These are phyloP conservation scores for Eidolon dupreanum DNA, from an alignment of 2,797 vertebrate species.

Conservation along the genomic window DNA sequence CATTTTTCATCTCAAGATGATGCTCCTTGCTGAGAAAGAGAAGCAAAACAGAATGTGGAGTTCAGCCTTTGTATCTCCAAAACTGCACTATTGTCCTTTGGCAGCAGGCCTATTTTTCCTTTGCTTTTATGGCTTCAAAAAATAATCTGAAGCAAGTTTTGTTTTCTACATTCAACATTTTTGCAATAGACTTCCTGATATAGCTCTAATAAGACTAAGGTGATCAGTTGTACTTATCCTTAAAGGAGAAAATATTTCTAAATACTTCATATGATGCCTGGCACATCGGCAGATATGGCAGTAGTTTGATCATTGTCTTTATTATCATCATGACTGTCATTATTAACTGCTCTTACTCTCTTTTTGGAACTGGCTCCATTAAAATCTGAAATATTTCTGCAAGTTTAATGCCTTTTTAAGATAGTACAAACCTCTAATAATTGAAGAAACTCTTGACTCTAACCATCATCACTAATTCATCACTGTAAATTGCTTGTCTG, in stretches of 20 bases:
- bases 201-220: not conserved
- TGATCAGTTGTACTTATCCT: not conserved
- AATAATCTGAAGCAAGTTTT: not conserved
- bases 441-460: slow-evolving; percentile 56
- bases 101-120: not conserved
- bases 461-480: slow-evolving; percentile 71
- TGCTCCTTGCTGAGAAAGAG: not conserved
- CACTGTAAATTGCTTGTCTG: slow-evolving; percentile 67
- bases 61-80: not conserved
- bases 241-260: not conserved
- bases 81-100: not conserved
- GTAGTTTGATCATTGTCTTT: not conserved
- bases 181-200: slow-evolving; percentile 24
- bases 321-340: not conserved
- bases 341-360: not conserved
- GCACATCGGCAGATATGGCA: not conserved
- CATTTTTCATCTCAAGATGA: not conserved
- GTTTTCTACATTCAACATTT: not conserved
- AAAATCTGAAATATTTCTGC: slow-evolving; percentile 52
- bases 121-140: slow-evolving; percentile 47
- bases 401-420: slow-evolving; percentile 41
- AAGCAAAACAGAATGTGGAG: not conserved
- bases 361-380: slow-evolving; percentile 28
- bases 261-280: not conserved
- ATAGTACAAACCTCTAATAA: slow-evolving; percentile 41